Evolutionary conservation across 2,113 vertebrate species (phyloP).

Genomic region (Mugil cephalus): DNA sequence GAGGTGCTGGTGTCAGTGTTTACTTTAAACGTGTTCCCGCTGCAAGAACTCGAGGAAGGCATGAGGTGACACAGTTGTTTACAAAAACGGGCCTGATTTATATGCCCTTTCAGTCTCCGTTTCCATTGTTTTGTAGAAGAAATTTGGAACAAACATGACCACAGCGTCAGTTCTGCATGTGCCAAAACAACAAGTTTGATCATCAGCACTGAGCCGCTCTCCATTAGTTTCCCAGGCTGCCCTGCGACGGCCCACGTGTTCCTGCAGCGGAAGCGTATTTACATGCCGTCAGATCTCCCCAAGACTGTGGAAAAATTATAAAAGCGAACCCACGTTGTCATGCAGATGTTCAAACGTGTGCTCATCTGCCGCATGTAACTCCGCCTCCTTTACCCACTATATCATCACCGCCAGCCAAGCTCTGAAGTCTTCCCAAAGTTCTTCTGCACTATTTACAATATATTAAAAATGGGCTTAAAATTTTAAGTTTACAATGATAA

Average conservation of each 20-base stretch:
- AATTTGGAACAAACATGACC: too few relatives aligned
- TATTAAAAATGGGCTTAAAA: conserved; percentile 2
- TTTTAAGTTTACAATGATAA: conserved; percentile 38
- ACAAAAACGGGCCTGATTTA: too few relatives aligned
- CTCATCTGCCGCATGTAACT: conserved; percentile 18
- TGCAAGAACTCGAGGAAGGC: too few relatives aligned
- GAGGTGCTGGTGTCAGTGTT: conserved; percentile 11
- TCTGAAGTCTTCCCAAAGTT: conserved; percentile 71
- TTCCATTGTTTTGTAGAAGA: too few relatives aligned
- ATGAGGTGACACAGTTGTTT: too few relatives aligned
- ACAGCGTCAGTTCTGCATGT: too few relatives aligned
- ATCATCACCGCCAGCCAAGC: conserved; percentile 33
- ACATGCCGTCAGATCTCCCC: conserved; percentile 15
- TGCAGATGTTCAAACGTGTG: conserved; percentile 37
- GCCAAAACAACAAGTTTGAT: too few relatives aligned
- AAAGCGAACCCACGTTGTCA: conserved; percentile 10
- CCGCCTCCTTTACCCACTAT: neutral
- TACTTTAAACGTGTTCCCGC: neutral
- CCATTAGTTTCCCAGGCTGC: too few relatives aligned
- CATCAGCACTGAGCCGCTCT: too few relatives aligned
- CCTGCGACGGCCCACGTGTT: too few relatives aligned
- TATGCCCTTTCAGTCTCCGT: too few relatives aligned
- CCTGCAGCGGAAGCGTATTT: neutral
- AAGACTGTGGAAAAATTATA: conserved; percentile 6
- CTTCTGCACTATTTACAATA: conserved; percentile 55